A percentile compares a stretch with the other conserved stretches of the same genome.
These are phyloP conservation scores for Hesperia comma DNA, from an alignment of 2,888 invertebrate species.

Conservation along the genomic window DNA sequence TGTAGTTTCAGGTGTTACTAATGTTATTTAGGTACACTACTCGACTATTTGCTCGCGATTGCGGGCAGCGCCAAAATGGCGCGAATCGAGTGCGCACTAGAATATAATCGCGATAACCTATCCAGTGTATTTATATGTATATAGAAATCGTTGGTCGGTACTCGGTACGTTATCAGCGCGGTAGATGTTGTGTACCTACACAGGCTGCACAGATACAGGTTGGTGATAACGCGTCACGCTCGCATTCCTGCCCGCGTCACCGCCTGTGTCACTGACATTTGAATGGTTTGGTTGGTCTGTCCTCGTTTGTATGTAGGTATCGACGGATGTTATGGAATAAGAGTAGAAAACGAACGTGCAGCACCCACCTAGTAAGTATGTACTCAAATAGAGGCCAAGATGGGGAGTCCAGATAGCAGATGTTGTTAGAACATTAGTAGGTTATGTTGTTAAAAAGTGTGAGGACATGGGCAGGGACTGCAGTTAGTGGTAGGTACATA, in stretches of 20 bases:
- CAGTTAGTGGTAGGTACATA: too few relatives aligned
- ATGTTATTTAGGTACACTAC: too few relatives aligned
- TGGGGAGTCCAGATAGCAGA: too few relatives aligned
- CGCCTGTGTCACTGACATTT: constrained; percentile 33
- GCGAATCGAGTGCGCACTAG: neutral
- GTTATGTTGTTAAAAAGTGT: too few relatives aligned
- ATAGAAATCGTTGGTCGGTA: constrained; percentile 23
- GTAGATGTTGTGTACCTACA: constrained; percentile 21
- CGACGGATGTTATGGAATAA: too few relatives aligned
- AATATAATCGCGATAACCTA: neutral
- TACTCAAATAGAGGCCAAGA: too few relatives aligned
- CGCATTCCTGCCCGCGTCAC: constrained; percentile 21
- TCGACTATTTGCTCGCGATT: neutral
- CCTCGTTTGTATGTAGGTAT: neutral
- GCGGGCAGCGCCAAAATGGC: neutral
- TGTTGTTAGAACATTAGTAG: too few relatives aligned
- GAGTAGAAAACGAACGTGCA: too few relatives aligned
- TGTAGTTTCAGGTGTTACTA: too few relatives aligned
- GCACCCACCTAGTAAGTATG: too few relatives aligned
- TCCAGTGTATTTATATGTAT: constrained; percentile 1
- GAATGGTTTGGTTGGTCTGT: constrained; percentile 7
- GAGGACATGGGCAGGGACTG: too few relatives aligned
- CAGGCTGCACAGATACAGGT: constrained; percentile 10
- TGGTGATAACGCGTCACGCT: constrained; percentile 28
- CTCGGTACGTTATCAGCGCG: constrained; percentile 36